These are phyloP conservation scores for Tolmerus cingulatus DNA, from an alignment of 2,888 invertebrate genomes.

Conservation along the genomic window DNA sequence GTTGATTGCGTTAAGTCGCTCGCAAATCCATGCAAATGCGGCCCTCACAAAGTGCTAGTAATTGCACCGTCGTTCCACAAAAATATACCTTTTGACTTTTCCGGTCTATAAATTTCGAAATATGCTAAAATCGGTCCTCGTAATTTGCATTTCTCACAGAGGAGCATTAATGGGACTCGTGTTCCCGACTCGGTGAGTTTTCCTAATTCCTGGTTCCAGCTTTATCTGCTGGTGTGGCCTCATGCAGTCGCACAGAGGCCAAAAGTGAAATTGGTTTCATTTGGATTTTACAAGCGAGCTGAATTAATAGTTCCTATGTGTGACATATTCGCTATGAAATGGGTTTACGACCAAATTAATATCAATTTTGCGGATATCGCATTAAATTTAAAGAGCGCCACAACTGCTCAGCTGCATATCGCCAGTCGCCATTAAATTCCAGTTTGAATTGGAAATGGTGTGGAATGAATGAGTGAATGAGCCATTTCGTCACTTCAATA, in stretches of 20 bases:
- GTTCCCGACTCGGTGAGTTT: neutral
- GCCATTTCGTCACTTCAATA: neutral
- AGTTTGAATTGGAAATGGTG: neutral
- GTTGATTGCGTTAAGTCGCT: neutral
- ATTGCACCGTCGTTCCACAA: neutral
- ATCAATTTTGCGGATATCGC: neutral
- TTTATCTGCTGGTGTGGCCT: neutral
- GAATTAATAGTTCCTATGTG: neutral
- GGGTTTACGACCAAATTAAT: neutral
- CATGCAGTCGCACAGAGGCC: neutral
- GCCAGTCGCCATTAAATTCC: neutral
- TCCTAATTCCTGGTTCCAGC: neutral
- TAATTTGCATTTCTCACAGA: neutral
- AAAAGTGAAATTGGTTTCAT: neutral
- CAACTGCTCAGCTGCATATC: neutral
- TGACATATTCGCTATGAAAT: neutral
- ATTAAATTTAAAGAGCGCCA: neutral
- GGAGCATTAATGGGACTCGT: neutral
- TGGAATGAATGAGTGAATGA: neutral
- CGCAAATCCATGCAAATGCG: neutral
- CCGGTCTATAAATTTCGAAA: neutral
- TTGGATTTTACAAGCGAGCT: neutral
- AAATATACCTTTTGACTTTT: neutral
- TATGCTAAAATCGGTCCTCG: neutral
- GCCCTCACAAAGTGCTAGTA: neutral